Evolutionary conservation across 2,113 vertebrate genomes (phyloP).

Genomic region (Haemorhous mexicanus): DNA sequence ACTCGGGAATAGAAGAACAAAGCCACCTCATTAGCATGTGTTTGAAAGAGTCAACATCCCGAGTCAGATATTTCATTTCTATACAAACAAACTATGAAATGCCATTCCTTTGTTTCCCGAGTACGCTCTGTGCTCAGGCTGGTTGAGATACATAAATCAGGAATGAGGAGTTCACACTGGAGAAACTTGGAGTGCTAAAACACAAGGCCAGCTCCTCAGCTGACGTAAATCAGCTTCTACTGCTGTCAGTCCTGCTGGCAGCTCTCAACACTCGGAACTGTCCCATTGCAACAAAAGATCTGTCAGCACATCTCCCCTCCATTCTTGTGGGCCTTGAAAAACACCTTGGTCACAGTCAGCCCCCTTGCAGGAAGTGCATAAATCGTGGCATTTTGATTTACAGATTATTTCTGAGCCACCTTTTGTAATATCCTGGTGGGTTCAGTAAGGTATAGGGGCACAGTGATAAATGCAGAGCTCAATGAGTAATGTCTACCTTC

Average conservation of each 20-base stretch:
- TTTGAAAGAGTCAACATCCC: conserved; percentile 29
- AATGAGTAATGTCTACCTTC: not conserved
- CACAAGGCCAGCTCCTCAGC: not conserved
- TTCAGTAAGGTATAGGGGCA: not conserved
- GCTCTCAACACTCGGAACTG: not conserved
- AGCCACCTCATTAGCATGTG: conserved; percentile 43
- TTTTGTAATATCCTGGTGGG: not conserved
- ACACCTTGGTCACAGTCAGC: not conserved
- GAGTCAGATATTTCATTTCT: conserved; percentile 42
- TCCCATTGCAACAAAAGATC: not conserved
- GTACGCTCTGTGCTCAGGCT: not conserved
- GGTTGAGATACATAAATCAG: conserved; percentile 52
- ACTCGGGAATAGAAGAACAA: conserved; percentile 1
- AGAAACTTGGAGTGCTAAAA: conserved; percentile 33
- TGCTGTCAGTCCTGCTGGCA: conserved; percentile 11
- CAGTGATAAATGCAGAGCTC: not conserved
- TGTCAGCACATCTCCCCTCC: conserved; percentile 9
- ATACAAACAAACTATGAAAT: conserved; percentile 52
- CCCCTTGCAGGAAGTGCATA: not conserved
- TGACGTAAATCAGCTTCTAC: not conserved
- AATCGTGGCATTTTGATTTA: not conserved
- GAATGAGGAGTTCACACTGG: conserved; percentile 3
- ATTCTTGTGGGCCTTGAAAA: conserved; percentile 27
- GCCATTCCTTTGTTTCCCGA: conserved; percentile 32
- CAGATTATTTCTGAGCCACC: not conserved